These are phyloP conservation scores for Bemisia tabaci DNA, from an alignment of 1,140 invertebrate species.

Conservation along the genomic window DNA sequence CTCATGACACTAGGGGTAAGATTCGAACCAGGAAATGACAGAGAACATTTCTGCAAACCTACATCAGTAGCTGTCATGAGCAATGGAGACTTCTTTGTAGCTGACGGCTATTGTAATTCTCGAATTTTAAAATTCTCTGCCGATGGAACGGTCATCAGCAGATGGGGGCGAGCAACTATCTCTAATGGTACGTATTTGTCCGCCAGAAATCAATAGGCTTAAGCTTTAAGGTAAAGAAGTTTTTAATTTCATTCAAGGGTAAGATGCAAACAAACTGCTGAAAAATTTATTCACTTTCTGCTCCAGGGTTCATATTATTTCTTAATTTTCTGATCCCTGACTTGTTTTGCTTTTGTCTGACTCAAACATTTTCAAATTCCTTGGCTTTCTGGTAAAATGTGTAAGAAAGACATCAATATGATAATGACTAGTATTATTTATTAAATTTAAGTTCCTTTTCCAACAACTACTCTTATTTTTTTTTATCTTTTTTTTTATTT, in stretches of 20 bases:
- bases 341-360: too few relatives aligned
- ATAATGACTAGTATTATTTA: too few relatives aligned
- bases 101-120: slow-evolving; percentile 90
- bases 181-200: slow-evolving; percentile 16
- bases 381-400: too few relatives aligned
- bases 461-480: too few relatives aligned
- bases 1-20: slow-evolving; percentile 30
- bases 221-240: background rate
- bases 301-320: background rate
- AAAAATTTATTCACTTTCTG: background rate
- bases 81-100: slow-evolving; percentile 80
- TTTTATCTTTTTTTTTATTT: too few relatives aligned
- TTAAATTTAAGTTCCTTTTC: too few relatives aligned
- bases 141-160: slow-evolving; percentile 48
- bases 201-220: slow-evolving; percentile 6
- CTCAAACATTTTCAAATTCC: too few relatives aligned
- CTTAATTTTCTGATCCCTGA: too few relatives aligned
- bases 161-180: slow-evolving; percentile 40
- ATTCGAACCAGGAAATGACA: slow-evolving; percentile 66
- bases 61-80: slow-evolving; percentile 70
- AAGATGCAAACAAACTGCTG: background rate
- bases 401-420: too few relatives aligned
- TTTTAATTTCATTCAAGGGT: background rate
- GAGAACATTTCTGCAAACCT: slow-evolving; percentile 82
- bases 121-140: slow-evolving; percentile 71